Base-by-base conservation (phyloP, 2,888 invertebrate genomes). In the Neocrepidodera transversa region DNA sequence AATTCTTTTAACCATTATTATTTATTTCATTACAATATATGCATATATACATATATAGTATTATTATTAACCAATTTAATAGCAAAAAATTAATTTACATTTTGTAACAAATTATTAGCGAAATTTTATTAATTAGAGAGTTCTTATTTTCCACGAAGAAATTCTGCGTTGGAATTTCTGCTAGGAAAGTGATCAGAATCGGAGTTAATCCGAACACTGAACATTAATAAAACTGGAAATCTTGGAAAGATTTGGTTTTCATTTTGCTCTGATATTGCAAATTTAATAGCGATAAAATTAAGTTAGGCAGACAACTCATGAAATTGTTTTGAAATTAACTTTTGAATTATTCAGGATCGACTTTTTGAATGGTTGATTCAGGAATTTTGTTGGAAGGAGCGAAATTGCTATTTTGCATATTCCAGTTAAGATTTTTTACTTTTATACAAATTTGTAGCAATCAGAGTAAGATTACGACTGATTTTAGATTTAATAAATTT, bases 291-390 rank as follows among this genome's bases (percentile, higher is more conserved):
- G 28, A 52, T 42, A 43, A 17, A 53, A 53, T 53, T 53, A 43
- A 53, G 53, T 43, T 32, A 32, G 43, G 42, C 30, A 43, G 43
- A 53, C 43, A 53, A 23, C 43, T 53, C 32, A 43, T 53, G 43
- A 43, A 53, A 53, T 53, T 53, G 32, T 53, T 53, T 53, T 53
- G 43, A 53, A 53, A 53, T 53, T 43, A 53, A 53, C 53, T 53
- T 43, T 43, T 53, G 53, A 53, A 43, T 53, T 43, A 53, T 53
- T 53, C 35, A 53, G 18, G 11, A 32, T 35, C 35, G 30, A 43
- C 30, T 32, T 32, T 45, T 43, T 35, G 20, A 28, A 53, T 43
- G 14, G 43, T 35, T 20, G 20, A 42, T 42, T 52, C 11, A 8
- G 13, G 4, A 26, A 50, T 26, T 50, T 38, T 4, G n/a, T 13